Percentiles rank a stretch among this genome's conserved stretches.
These are phyloP conservation scores for Dicrurus megarhynchus DNA, from an alignment of 2,113 vertebrate genomes.

Conservation along the genomic window DNA sequence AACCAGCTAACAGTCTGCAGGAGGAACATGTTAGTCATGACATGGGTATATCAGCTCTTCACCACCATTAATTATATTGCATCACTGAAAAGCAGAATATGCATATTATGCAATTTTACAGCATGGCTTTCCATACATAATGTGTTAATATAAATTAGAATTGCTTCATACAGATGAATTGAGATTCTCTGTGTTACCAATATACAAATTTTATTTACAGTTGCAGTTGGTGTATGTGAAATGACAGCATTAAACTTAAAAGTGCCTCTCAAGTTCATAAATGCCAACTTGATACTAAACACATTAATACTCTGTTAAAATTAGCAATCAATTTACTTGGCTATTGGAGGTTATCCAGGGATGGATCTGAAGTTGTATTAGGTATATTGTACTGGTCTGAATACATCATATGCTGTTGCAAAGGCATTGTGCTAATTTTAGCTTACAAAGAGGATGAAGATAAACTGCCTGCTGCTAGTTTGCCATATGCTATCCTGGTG, in stretches of 20 bases:
- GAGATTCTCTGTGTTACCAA: not conserved
- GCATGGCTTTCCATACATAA: not conserved
- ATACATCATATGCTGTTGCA: constrained; percentile 80
- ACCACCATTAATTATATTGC: not conserved
- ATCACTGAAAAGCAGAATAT: not conserved
- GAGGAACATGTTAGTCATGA: not conserved
- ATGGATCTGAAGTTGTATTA: constrained; percentile 65
- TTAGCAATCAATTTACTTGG: constrained; percentile 54
- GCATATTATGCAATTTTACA: not conserved
- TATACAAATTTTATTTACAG: constrained; percentile 39
- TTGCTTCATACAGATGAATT: not conserved
- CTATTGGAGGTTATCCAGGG: constrained; percentile 57
- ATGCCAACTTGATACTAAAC: not conserved
- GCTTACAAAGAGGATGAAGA: constrained; percentile 97
- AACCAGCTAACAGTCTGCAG: not conserved
- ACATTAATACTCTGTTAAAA: constrained; percentile 51
- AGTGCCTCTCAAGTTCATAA: constrained; percentile 30
- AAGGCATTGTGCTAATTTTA: constrained; percentile 97
- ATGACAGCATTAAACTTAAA: constrained; percentile 6
- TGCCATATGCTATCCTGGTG: constrained; percentile 90
- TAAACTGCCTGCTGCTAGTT: constrained; percentile 92
- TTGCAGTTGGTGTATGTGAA: not conserved
- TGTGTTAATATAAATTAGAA: not conserved
- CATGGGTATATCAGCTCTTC: not conserved
- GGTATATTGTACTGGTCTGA: constrained; percentile 77